phyloP scores from a whole-genome alignment of 1,140 invertebrate species.

The Nephila pilipes region DNA sequence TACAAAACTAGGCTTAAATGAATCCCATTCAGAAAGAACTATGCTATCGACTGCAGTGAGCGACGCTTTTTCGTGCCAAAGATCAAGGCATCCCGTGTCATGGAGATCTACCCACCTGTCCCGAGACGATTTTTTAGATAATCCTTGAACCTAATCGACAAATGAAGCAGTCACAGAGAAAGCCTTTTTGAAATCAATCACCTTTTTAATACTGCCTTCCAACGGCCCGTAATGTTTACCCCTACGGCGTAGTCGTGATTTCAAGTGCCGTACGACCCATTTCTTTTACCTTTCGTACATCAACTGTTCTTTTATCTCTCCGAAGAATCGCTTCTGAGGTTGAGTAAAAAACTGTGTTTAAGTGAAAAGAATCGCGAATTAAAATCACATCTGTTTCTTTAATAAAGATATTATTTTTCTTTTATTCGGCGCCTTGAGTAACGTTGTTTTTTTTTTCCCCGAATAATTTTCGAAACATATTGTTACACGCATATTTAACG shows the following conservation, averaged over 20 bases:
- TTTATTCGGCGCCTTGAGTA: too few species aligned
- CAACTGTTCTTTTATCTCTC: background rate
- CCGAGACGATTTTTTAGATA: background rate
- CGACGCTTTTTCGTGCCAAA: background rate
- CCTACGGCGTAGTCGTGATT: background rate
- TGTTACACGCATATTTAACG: too few species aligned
- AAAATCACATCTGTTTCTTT: too few species aligned
- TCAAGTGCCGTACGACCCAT: background rate
- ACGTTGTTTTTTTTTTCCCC: too few species aligned
- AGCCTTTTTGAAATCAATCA: background rate
- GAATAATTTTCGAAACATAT: too few species aligned
- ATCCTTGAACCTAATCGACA: background rate
- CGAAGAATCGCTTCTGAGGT: background rate
- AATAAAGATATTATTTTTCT: too few species aligned
- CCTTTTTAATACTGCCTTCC: background rate
- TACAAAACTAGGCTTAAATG: too few species aligned
- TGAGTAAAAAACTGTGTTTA: too few species aligned
- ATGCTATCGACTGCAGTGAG: too few species aligned
- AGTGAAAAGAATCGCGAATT: too few species aligned
- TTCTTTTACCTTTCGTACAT: background rate
- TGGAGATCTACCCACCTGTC: background rate
- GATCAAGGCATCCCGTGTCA: background rate
- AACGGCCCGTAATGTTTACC: background rate
- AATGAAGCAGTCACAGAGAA: background rate
- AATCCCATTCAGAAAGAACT: too few species aligned